Percentiles rank a stretch among this genome's conserved stretches.
Conservation (phyloP, 2,113 vertebrate species). For the Pipa parva region DNA sequence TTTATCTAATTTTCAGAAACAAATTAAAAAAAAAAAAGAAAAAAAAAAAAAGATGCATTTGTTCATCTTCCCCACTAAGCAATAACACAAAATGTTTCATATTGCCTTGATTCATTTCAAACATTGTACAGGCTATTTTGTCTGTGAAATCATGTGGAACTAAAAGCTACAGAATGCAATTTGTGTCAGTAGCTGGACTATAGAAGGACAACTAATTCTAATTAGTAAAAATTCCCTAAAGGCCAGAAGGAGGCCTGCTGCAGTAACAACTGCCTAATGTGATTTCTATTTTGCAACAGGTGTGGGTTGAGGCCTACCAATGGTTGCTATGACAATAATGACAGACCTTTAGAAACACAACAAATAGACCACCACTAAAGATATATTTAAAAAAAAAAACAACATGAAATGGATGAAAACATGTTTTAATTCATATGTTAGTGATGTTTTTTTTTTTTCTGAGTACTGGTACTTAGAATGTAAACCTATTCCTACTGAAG, state of each 20-base stretch:
- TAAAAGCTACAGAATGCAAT: slow-evolving; percentile 80
- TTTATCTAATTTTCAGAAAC: slow-evolving; percentile 49
- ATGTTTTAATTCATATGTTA: no score
- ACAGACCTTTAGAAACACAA: slow-evolving; percentile 61
- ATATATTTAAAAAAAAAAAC: no score
- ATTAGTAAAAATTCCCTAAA: slow-evolving; percentile 75
- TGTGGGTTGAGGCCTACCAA: slow-evolving; percentile 63
- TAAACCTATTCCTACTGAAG: no score
- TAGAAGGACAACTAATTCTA: slow-evolving; percentile 80
- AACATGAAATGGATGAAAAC: no score
- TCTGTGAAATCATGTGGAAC: slow-evolving; percentile 81
- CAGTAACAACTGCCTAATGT: slow-evolving; percentile 54
- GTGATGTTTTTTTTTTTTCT: no score
- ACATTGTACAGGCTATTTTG: slow-evolving; percentile 73
- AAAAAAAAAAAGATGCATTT: slow-evolving; percentile 52
- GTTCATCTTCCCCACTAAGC: slow-evolving; percentile 58
- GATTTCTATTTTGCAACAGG: slow-evolving; percentile 67
- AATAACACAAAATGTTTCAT: slow-evolving; percentile 74
- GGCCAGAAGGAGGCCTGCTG: slow-evolving; percentile 59
- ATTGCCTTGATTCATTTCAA: slow-evolving; percentile 80
- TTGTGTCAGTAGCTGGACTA: slow-evolving; percentile 77
- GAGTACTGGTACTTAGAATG: no score
- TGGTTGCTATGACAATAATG: slow-evolving; percentile 61
- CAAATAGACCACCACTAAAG: slow-evolving; percentile 49
- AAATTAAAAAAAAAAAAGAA: slow-evolving; percentile 63